Evolutionary conservation across 1,140 invertebrate genomes (phyloP).

Genomic region (Stegodyphus dumicola): DNA sequence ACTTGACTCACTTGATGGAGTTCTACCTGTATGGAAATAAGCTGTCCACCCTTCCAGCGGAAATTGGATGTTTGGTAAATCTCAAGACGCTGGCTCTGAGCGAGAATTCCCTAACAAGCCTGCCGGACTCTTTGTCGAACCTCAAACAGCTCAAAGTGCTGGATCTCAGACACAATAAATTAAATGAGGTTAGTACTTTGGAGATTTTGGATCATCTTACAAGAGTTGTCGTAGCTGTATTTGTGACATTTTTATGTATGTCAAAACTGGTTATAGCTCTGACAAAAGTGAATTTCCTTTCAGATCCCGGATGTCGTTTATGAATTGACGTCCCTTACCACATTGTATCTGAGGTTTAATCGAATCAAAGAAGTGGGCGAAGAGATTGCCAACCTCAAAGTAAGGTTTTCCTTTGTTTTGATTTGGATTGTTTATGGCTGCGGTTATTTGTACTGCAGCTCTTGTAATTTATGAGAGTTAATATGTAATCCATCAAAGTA

Average conservation of each 20-base stretch:
- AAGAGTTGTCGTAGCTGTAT: background rate
- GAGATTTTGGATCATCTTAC: background rate
- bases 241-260: background rate
- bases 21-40: conserved; percentile 99
- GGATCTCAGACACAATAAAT: conserved; percentile 98
- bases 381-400: conserved; percentile 86
- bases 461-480: too few species aligned
- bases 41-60: conserved; percentile 86
- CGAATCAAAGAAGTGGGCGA: conserved; percentile 92
- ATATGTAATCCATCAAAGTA: too few species aligned
- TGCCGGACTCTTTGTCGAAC: conserved; percentile 91
- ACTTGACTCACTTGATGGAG: conserved; percentile 82
- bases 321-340: conserved; percentile 90
- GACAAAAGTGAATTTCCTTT: background rate
- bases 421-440: too few species aligned
- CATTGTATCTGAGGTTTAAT: conserved; percentile 96
- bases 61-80: conserved; percentile 93
- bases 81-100: conserved; percentile 93
- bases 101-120: conserved; percentile 95
- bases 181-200: conserved; percentile 78
- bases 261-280: background rate
- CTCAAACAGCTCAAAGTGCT: conserved; percentile 90
- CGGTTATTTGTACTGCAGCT: too few species aligned
- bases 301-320: conserved; percentile 97
- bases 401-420: conserved; percentile 62